Evolutionary conservation across 30 jellyfish, hydroid and myxozoan species (phyloP), one percentile per base, ranked within the genome.

Genomic region (Aurelia sp.): DNA sequence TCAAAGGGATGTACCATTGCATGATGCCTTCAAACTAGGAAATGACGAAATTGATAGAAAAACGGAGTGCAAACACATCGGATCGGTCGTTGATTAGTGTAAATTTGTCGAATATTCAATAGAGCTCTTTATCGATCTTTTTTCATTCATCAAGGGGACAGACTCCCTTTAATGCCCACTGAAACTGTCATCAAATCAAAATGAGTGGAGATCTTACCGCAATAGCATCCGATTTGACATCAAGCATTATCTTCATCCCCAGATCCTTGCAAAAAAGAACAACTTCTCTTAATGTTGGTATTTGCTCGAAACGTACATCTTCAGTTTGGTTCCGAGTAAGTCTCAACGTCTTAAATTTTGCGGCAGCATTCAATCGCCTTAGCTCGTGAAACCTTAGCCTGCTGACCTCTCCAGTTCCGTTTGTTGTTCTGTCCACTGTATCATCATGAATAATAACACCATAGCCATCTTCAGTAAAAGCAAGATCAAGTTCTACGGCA

Each of bases 401-500:
- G 53, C 68, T 61, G 16, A 88, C 84, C 24, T 33, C 51, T 11
- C 98, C 97, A 38, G 93, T 71, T 30, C 96, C 97, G 72, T 93
- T 84, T 13, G 98, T 93, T 24, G 93, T 82, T 44, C 97, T 82
- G 63, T 93, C 97, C 38, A 93, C 93, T 13, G 96, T 93, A 13
- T 93, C 98, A 71, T 93, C 98, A 55, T 93, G 98, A 33, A 87
- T 53, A 3, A 93, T 38, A 13, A 93, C 79, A 0, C 93, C 90
- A 13, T 86, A 87, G 15, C 81, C 90, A 88, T 93, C 98, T 38
- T 82, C 88, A 31, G 98, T 87, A 38, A 93, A 93, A 31, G 86
- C 97, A 2, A 93, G 63, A 71, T 93, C 98, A 30, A 93, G 71
- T 63, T 93, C 98, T 4, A 93, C 97, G 24, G 98, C 98, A 52